A percentile compares a stretch with the other conserved stretches of the same genome.
Conservation (phyloP, 1,140 invertebrate species). For the Drosophila cardini region DNA sequence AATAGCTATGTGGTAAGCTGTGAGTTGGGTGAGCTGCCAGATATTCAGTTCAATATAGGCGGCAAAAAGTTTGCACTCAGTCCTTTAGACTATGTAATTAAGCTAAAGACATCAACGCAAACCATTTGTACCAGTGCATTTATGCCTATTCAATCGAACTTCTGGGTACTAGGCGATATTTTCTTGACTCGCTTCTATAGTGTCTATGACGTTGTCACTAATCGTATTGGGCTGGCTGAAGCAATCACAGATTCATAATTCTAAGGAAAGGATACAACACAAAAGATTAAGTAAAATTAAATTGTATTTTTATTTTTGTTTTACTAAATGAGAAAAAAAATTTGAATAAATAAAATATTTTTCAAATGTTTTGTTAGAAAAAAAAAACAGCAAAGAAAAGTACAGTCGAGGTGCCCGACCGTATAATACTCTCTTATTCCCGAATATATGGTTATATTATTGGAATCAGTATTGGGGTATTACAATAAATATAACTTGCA, state of each 20-base stretch:
- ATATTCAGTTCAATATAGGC: conserved; percentile 46
- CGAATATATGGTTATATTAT: no score
- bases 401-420: no score
- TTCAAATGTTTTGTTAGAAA: background rate
- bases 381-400: no score
- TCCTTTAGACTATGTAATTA: conserved; percentile 42
- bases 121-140: conserved; percentile 33
- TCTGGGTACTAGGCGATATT: conserved; percentile 63
- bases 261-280: no score
- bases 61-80: conserved; percentile 30
- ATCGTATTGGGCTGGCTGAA: conserved; percentile 54
- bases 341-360: no score
- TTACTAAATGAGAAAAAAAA: background rate
- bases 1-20: conserved; percentile 33
- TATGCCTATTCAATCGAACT: conserved; percentile 28
- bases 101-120: background rate
- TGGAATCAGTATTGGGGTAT: no score
- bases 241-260: conserved; percentile 1
- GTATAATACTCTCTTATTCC: no score
- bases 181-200: conserved; percentile 57
- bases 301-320: no score
- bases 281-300: no score
- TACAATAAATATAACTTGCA: no score
- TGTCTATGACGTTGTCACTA: conserved; percentile 47
- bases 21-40: conserved; percentile 6